Evolutionary conservation across 2,888 invertebrate species (phyloP).

Genomic region (Dryococelus australis): DNA sequence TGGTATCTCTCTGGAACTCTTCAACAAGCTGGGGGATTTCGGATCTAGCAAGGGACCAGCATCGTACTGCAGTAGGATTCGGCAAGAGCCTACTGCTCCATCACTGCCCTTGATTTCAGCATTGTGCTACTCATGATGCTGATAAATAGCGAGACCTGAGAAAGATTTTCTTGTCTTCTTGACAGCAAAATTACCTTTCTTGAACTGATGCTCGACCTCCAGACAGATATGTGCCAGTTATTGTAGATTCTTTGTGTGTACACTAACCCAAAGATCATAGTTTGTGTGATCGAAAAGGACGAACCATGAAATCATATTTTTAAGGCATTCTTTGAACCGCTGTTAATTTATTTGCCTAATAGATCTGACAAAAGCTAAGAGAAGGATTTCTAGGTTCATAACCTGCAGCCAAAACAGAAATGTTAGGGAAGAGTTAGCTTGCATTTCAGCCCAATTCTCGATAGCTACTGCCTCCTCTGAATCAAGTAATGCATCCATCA

Average conservation of each 20-base stretch:
- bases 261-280: background rate
- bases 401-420: background rate
- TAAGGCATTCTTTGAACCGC: background rate
- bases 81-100: background rate
- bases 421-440: background rate
- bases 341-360: background rate
- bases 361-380: conserved; percentile 21
- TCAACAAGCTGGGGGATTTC: background rate
- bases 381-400: background rate
- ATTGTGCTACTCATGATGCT: background rate
- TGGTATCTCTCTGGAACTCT: background rate
- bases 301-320: conserved; percentile 17
- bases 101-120: background rate
- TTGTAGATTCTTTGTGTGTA: background rate
- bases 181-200: too few species aligned
- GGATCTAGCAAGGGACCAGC: background rate
- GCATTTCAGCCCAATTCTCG: background rate
- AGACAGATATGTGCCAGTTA: background rate
- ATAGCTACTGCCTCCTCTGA: background rate
- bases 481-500: background rate
- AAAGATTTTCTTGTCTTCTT: background rate
- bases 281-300: background rate
- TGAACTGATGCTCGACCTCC: too few species aligned
- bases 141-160: background rate
- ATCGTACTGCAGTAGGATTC: background rate